These are phyloP conservation scores for Ryuthela nishihirai DNA, from an alignment of 2,888 invertebrate genomes.

Conservation along the genomic window DNA sequence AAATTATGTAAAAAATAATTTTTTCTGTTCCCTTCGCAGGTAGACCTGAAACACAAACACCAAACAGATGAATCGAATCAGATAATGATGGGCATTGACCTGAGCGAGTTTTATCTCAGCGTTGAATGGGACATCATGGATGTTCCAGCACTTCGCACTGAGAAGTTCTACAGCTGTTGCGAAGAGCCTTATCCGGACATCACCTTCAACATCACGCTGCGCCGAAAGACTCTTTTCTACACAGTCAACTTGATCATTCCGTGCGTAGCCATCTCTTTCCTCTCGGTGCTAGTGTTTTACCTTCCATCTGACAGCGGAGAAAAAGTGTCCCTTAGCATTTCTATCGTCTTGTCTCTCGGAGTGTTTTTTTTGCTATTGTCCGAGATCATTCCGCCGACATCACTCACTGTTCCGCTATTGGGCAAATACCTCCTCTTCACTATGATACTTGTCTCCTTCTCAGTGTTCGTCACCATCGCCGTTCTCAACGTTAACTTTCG, in stretches of 20 bases:
- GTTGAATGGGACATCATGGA: slow-evolving; percentile 58
- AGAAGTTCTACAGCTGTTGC: slow-evolving; percentile 43
- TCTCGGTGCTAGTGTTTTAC: slow-evolving; percentile 93
- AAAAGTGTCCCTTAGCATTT: slow-evolving; percentile 97
- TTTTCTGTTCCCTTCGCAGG: no score
- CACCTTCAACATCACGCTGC: slow-evolving; percentile 95
- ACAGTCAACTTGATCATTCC: slow-evolving; percentile 94
- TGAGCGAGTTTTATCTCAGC: slow-evolving; percentile 55
- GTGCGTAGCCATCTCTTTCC: slow-evolving; percentile 91
- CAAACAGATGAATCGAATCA: slow-evolving; percentile 40
- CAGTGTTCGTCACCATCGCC: slow-evolving; percentile 85
- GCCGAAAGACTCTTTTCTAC: slow-evolving; percentile 95
- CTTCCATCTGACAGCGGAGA: slow-evolving; percentile 96
- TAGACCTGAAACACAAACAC: slow-evolving; percentile 46
- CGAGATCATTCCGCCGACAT: slow-evolving; percentile 98
- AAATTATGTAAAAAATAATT: no score
- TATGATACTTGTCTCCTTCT: slow-evolving; percentile 91
- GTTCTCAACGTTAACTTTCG: slow-evolving; percentile 92
- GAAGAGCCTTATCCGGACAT: slow-evolving; percentile 90
- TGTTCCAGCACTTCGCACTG: slow-evolving; percentile 43
- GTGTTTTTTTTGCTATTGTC: slow-evolving; percentile 98
- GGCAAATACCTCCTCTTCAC: slow-evolving; percentile 96
- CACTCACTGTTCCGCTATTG: slow-evolving; percentile 84
- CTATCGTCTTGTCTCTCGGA: slow-evolving; percentile 95
- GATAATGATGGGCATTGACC: slow-evolving; percentile 52